Conservation (phyloP, 2,797 vertebrate species). For the Euthynnus affinis region DNA sequence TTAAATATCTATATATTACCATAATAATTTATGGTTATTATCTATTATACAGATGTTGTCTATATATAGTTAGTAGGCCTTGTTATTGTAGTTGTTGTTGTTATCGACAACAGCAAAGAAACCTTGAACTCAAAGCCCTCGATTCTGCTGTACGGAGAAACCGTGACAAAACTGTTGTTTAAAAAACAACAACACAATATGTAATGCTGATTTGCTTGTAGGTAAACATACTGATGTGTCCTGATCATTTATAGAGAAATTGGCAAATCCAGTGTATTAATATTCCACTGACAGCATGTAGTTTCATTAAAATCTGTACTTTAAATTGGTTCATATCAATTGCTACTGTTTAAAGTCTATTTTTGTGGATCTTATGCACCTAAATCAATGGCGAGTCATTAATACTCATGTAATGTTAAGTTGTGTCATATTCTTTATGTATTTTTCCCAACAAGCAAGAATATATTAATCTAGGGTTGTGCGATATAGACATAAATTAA, state of each 20-base stretch:
- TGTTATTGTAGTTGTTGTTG: neutral
- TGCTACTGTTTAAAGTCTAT: rapidly evolving
- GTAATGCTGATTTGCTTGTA: neutral
- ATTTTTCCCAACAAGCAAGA: too few species aligned
- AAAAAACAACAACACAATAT: slow-evolving; percentile 13
- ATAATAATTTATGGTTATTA: too few species aligned
- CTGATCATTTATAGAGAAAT: rapidly evolving
- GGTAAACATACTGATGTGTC: rapidly evolving
- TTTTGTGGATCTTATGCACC: too few species aligned
- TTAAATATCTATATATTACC: too few species aligned
- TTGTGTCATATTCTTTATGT: too few species aligned
- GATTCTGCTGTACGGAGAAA: neutral
- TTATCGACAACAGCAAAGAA: neutral
- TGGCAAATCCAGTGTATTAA: neutral
- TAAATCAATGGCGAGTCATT: too few species aligned
- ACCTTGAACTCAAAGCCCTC: neutral
- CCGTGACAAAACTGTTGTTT: neutral
- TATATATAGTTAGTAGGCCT: neutral
- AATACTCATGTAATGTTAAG: too few species aligned
- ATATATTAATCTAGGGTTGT: too few species aligned
- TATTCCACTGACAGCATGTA: rapidly evolving
- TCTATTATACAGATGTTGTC: too few species aligned
- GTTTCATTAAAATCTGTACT: neutral
- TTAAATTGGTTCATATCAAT: rapidly evolving
- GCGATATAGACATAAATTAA: too few species aligned